Conservation (phyloP, 2,797 vertebrate genomes). For the Hydrolagus colliei region DNA sequence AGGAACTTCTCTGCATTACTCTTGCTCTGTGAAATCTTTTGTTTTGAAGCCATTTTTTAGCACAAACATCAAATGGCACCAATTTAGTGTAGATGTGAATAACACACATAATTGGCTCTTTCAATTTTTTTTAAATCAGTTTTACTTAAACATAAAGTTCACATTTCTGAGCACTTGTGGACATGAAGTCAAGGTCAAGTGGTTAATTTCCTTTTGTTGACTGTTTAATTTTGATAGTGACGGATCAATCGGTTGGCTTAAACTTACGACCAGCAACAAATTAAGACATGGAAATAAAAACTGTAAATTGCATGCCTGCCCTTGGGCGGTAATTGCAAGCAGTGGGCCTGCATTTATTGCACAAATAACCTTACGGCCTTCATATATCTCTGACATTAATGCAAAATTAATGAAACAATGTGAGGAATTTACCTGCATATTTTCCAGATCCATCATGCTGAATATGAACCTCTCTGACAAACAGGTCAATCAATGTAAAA, state of each 20-base stretch:
- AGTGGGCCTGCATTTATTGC: not conserved
- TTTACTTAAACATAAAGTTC: not conserved
- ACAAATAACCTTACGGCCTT: not conserved
- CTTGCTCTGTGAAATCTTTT: too few relatives aligned
- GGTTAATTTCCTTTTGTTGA: not conserved
- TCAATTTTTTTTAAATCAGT: not conserved
- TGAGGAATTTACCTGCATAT: not conserved
- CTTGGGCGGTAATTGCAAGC: not conserved
- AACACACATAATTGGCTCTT: not conserved
- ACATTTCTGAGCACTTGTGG: not conserved
- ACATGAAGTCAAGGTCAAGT: constrained; percentile 16
- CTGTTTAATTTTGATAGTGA: constrained; percentile 1
- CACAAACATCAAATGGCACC: not conserved
- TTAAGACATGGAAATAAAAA: not conserved
- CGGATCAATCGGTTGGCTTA: not conserved
- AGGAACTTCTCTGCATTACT: too few relatives aligned
- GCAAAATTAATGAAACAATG: not conserved
- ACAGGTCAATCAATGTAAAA: not conserved
- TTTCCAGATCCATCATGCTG: not conserved
- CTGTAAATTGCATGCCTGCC: not conserved
- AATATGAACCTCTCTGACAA: not conserved
- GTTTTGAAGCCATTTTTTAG: not conserved
- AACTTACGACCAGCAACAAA: not conserved
- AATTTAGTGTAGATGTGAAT: not conserved
- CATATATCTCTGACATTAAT: not conserved